Base-by-base conservation (phyloP, 2,888 invertebrate species). In the Campoletis raptor region DNA sequence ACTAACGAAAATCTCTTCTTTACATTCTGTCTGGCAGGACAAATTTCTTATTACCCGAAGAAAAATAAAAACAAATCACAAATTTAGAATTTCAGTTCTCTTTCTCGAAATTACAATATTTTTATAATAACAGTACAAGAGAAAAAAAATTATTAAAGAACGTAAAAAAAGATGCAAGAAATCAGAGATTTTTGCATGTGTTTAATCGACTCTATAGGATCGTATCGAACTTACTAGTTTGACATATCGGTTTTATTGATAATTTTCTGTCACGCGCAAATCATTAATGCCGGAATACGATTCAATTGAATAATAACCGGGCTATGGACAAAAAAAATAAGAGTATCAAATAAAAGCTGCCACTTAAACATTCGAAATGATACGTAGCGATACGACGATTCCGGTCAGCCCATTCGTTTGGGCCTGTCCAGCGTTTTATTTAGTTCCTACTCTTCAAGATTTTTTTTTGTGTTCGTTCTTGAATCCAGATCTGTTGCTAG, bases 401-500 rank as follows among this genome's bases (percentile, higher is more conserved):
- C 54, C 48, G 64, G 54, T 76, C 61, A 78, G 57, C 64, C 64
- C 61, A 42, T 70, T 48, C 64, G 83, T 52, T 70, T 74, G 67
- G 72, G 45, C 57, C 42, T 30, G 9, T 45, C 30, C 78, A 73
- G 76, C 80, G 64, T 83, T 72, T 73, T 48, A 54, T 77, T 78
- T 57, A 21, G 84, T 79, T 86, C 78, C 79, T 84, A 81, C 78
- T 81, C 81, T 78, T 86, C 36, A 67, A 77, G 24, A 72, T 72
- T 76, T 36, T 54, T 54, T 72, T 40, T 73, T 54, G 40, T 52
- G 37, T 72, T 45, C 21, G 61, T 79, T 72, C 70, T 72, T 30
- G 40, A 66, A 85, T 52, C 24, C 81, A 81, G 77, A 76, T 85
- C 81, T 77, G 81, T 84, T 57, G 84, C 80, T 70, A 83, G 57